These are phyloP conservation scores for Episyrphus balteatus DNA, from an alignment of 1,140 invertebrate genomes.

Conservation along the genomic window DNA sequence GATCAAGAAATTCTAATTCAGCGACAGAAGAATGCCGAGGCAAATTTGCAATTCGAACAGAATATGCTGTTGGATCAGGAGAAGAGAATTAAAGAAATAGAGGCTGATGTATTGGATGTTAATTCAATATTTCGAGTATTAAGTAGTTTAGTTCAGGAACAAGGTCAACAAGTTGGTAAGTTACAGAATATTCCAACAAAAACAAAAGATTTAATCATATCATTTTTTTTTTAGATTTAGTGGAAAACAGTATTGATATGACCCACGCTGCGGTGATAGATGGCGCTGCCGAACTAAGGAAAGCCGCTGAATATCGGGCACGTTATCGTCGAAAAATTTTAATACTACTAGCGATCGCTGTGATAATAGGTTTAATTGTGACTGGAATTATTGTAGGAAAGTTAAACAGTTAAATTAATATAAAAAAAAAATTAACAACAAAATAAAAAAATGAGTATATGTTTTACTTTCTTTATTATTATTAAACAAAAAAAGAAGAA, in stretches of 20 bases:
- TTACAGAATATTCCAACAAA: constrained; percentile 1
- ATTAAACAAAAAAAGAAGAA: no score
- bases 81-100: constrained; percentile 59
- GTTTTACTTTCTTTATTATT: no score
- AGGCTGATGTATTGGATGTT: constrained; percentile 78
- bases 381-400: constrained; percentile 50
- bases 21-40: constrained; percentile 43
- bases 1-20: constrained; percentile 42
- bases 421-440: no score
- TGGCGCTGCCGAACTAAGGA: constrained; percentile 62
- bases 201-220: neutral
- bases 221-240: constrained; percentile 52
- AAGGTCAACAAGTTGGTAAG: constrained; percentile 74
- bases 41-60: constrained; percentile 61
- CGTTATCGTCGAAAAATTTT: constrained; percentile 59
- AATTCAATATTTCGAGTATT: constrained; percentile 87
- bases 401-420: constrained; percentile 37
- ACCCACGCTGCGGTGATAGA: constrained; percentile 65
- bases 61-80: constrained; percentile 63
- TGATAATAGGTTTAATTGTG: constrained; percentile 53
- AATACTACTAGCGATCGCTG: constrained; percentile 50
- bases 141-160: constrained; percentile 66
- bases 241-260: constrained; percentile 77
- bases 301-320: constrained; percentile 65
- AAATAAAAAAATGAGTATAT: no score